Percentiles rank a stretch among this genome's conserved stretches.
Evolutionary conservation across 2,797 vertebrate genomes (phyloP).

Genomic region (Carapus acus): DNA sequence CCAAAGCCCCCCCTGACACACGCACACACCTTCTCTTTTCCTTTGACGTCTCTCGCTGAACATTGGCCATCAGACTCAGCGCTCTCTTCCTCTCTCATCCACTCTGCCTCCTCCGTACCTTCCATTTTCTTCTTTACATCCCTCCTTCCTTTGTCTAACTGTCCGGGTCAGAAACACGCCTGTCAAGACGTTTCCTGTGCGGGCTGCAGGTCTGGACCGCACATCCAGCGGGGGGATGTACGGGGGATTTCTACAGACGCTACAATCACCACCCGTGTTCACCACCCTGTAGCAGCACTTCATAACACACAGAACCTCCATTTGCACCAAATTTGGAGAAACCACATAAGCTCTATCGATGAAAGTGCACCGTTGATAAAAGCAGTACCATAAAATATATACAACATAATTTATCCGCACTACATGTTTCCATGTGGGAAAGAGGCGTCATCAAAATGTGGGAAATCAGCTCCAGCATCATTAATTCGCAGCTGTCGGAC

Average conservation of each 20-base stretch:
- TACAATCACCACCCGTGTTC: slow-evolving; percentile 13
- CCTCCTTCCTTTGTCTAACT: slow-evolving; percentile 50
- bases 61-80: slow-evolving; percentile 1
- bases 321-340: no score
- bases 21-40: not conserved
- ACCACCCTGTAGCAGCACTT: no score
- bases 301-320: no score
- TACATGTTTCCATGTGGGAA: no score
- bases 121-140: slow-evolving; percentile 50
- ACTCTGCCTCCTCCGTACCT: slow-evolving; percentile 44
- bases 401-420: no score
- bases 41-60: not conserved
- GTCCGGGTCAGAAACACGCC: slow-evolving; percentile 70
- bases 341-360: no score
- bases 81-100: slow-evolving; percentile 16
- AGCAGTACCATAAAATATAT: no score
- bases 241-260: slow-evolving; percentile 50
- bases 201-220: slow-evolving; percentile 55
- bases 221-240: slow-evolving; percentile 53
- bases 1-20: not conserved
- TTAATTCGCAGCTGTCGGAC: no score
- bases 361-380: no score
- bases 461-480: no score
- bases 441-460: no score
- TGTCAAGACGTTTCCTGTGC: slow-evolving; percentile 71